phyloP scores from a whole-genome alignment of 2,888 invertebrate genomes.

The Polyommatus iphigenia region DNA sequence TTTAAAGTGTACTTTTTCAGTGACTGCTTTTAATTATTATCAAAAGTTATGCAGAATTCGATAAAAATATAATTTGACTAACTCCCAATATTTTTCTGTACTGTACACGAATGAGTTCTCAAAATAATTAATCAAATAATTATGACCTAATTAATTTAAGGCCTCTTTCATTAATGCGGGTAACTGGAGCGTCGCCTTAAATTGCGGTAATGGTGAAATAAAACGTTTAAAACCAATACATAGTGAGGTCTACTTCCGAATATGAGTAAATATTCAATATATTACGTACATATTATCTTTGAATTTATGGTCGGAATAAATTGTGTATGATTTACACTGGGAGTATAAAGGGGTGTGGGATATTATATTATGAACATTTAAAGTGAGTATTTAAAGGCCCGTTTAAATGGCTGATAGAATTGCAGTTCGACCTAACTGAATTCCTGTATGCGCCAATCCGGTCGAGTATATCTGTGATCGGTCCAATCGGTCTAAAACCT shows the following conservation, averaged over 20 bases:
- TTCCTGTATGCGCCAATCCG: too few relatives aligned
- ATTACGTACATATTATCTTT: conserved; percentile 20
- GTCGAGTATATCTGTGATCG: too few relatives aligned
- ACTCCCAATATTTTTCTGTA: background rate
- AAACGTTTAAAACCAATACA: conserved; percentile 13
- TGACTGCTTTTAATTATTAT: too few relatives aligned
- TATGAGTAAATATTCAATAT: conserved; percentile 21
- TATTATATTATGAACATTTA: background rate
- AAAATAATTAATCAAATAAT: conserved; percentile 1
- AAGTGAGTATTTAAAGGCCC: background rate
- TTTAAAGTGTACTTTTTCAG: too few relatives aligned
- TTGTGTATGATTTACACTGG: conserved; percentile 1
- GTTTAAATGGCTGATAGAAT: too few relatives aligned
- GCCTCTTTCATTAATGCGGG: conserved; percentile 5
- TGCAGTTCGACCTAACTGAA: too few relatives aligned
- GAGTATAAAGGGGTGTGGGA: background rate
- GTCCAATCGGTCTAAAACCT: too few relatives aligned
- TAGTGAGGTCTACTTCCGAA: background rate
- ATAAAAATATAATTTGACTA: background rate
- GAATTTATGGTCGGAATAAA: conserved; percentile 16
- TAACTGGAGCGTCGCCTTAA: conserved; percentile 11
- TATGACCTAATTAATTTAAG: conserved; percentile 16
- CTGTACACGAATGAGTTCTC: background rate
- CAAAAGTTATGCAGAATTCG: too few relatives aligned
- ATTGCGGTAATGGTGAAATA: conserved; percentile 13